These are phyloP conservation scores for Agrochola lychnidis DNA, from an alignment of 2,888 invertebrate species.

Conservation along the genomic window DNA sequence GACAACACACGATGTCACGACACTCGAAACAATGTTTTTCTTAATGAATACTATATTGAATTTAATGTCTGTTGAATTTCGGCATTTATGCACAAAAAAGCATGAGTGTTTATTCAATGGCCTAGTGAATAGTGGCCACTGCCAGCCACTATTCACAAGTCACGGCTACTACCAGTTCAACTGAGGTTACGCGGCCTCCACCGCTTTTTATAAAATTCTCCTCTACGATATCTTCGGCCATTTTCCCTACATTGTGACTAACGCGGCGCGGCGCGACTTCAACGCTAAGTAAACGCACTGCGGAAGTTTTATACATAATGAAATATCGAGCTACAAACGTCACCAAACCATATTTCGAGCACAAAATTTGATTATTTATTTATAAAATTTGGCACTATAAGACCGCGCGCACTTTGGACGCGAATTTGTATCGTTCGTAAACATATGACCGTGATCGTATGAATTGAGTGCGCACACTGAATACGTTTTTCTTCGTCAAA, in stretches of 20 bases:
- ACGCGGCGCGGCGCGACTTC: no score
- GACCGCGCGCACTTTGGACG: no score
- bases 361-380: neutral
- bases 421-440: no score
- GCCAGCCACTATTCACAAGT: no score
- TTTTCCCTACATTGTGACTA: neutral
- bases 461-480: no score
- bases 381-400: neutral
- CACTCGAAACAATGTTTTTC: slow-evolving; percentile 19
- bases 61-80: neutral
- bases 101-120: neutral
- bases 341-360: neutral
- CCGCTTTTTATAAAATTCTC: neutral
- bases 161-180: neutral
- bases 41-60: slow-evolving; percentile 17
- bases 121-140: neutral
- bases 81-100: neutral
- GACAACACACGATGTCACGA: slow-evolving; percentile 15
- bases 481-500: no score
- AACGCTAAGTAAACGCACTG: no score
- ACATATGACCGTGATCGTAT: no score
- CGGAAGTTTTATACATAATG: neutral
- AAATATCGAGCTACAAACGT: neutral
- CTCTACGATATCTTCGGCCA: neutral
- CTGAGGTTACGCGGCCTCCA: neutral